Conservation (phyloP, 2,888 invertebrate genomes). For the Epicampocera succincta region DNA sequence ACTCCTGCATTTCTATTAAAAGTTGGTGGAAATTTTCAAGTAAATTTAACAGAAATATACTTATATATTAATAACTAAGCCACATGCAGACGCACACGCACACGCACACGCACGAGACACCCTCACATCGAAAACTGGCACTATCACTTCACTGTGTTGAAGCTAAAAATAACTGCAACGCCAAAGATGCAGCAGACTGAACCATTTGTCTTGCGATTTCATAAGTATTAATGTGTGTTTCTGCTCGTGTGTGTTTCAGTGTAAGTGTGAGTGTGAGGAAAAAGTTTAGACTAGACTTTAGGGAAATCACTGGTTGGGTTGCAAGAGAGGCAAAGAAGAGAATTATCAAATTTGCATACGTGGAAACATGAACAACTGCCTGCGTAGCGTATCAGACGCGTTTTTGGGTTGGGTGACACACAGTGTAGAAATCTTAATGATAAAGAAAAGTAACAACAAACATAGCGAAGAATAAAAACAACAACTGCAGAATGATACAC, state of each 20-base stretch:
- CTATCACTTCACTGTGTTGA: constrained; percentile 35
- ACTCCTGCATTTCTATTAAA: constrained; percentile 38
- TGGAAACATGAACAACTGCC: constrained; percentile 17
- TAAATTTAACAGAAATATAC: constrained; percentile 33
- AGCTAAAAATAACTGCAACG: constrained; percentile 49
- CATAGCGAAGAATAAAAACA: constrained; percentile 15
- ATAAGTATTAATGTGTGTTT: not conserved
- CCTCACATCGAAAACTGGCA: not conserved
- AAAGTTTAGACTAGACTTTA: constrained; percentile 24
- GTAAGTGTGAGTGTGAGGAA: constrained; percentile 2
- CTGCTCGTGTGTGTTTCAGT: not conserved
- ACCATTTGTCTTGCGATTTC: constrained; percentile 60
- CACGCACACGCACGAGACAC: constrained; percentile 1
- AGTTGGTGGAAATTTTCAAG: constrained; percentile 37
- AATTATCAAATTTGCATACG: constrained; percentile 19
- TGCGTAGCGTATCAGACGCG: constrained; percentile 37
- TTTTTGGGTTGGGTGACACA: constrained; percentile 6
- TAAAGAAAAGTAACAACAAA: constrained; percentile 13
- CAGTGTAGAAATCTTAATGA: not conserved
- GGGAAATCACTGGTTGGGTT: constrained; percentile 43
- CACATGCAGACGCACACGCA: not conserved
- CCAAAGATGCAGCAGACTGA: constrained; percentile 34
- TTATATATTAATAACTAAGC: not conserved
- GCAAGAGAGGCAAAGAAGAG: not conserved
- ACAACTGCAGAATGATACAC: constrained; percentile 28